Conservation (phyloP, 1,140 invertebrate species). For the Eriocheir sinensis region DNA sequence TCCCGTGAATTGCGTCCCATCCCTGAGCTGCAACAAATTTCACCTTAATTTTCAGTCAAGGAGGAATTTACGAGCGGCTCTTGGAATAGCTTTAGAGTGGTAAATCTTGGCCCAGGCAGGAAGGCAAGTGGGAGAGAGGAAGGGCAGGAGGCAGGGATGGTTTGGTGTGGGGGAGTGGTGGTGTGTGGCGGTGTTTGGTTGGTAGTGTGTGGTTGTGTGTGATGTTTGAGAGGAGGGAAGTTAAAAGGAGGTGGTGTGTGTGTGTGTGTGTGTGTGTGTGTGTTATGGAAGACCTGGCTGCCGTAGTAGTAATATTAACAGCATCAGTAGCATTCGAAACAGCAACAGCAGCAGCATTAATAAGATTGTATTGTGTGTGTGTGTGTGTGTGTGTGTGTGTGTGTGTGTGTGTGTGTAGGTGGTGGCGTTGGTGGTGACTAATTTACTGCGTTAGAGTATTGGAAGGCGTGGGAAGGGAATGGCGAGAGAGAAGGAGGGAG, state of each 20-base stretch:
- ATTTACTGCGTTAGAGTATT: neutral
- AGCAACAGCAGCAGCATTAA: neutral
- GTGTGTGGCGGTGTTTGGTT: too few species aligned
- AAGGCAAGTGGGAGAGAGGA: too few species aligned
- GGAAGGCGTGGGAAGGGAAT: neutral
- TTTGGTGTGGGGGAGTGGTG: too few species aligned
- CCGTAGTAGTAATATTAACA: neutral
- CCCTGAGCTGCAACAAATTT: neutral
- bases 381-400: conserved; percentile 26
- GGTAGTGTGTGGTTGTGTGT: neutral
- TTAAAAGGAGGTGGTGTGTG: too few species aligned
- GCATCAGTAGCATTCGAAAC: too few species aligned
- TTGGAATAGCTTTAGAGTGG: neutral
- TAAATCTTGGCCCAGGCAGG: neutral
- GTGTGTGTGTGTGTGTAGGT: conserved; percentile 1
- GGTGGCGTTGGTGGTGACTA: conserved; percentile 20
- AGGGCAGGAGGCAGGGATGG: too few species aligned
- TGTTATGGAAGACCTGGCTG: too few species aligned
- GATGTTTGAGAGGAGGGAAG: too few species aligned
- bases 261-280: conserved; percentile 22
- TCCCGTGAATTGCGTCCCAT: conserved; percentile 9
- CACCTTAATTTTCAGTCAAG: conserved; percentile 6
- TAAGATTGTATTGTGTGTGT: conserved; percentile 1
- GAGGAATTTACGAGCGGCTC: neutral
- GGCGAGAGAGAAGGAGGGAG: neutral